Percentiles rank a stretch among this genome's conserved stretches.
Evolutionary conservation across 2,888 invertebrate species (phyloP).

Genomic region (Microdon myrmicae): DNA sequence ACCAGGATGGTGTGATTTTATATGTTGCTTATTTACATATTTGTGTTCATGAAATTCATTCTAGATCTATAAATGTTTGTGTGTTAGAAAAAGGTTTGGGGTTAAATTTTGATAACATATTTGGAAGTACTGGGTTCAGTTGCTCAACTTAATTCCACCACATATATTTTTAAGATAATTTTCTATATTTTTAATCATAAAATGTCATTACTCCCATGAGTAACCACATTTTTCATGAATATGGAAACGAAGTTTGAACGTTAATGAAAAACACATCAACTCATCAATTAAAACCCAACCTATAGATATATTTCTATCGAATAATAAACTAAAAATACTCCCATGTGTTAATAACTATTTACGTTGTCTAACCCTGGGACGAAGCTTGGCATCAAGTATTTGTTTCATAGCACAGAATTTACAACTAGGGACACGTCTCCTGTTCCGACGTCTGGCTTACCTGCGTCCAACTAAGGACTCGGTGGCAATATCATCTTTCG

Average conservation of each 20-base stretch:
- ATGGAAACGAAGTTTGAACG: conserved; percentile 32
- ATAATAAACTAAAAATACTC: conserved; percentile 35
- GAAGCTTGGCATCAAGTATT: conserved; percentile 30
- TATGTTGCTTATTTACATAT: too few species aligned
- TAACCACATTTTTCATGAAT: conserved; percentile 22
- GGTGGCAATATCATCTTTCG: conserved; percentile 24
- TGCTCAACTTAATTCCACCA: too few species aligned
- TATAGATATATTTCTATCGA: conserved; percentile 27
- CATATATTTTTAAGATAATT: too few species aligned
- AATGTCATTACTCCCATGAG: conserved; percentile 2
- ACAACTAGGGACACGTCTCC: conserved; percentile 38
- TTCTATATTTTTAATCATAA: too few species aligned
- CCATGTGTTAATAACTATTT: conserved; percentile 43
- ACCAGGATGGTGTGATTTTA: too few species aligned
- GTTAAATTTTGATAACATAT: too few species aligned
- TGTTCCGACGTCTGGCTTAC: conserved; percentile 38
- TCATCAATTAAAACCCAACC: conserved; percentile 37
- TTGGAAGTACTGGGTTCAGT: too few species aligned
- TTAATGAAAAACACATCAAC: conserved; percentile 32
- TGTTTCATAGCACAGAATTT: conserved; percentile 39
- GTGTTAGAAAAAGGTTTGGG: too few species aligned
- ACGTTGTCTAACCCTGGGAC: conserved; percentile 27
- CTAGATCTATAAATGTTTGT: too few species aligned
- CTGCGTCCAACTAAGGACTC: conserved; percentile 18
- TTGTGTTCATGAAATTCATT: too few species aligned